Base-by-base conservation (phyloP, 2,888 invertebrate species). In the Trichopria drosophilae region DNA sequence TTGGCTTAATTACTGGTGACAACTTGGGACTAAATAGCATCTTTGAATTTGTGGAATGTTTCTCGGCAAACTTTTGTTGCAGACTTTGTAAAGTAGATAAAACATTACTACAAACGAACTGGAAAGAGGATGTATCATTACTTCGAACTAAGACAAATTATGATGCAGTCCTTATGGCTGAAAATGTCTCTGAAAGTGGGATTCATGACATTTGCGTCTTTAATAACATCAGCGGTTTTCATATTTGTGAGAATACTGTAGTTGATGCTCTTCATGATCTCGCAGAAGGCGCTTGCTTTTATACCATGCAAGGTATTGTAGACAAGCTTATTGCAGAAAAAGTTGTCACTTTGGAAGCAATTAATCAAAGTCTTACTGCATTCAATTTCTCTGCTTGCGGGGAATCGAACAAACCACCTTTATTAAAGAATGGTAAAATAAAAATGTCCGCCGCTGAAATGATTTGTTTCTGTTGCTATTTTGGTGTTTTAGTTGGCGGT, bases 231-330 rank as follows among this genome's bases (percentile, higher is more conserved):
- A 26, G 10, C 15, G 28, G 40, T 12, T 9, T 35, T 13, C 7
- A 55, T 29, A 43, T 51, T 3, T n/a, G 7, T 31, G n/a, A 26
- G 24, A 51, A 55, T 13, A 23, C 36, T 20, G 47, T 35, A 16
- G 34, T 55, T 3, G 51, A 55, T 34, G 22, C 28, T n/a, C 6
- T 55, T 22, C 54, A 54, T 29, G 54, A 54, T 19, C 4, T 42
- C 9, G 35, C 39, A 10, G 51, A 55, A 47, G 51, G 51, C 7
- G 41, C 23, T 15, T 48, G 51, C 13, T 13, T 15, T 7, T 42
- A 24, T 15, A 31, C 45, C 13, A 39, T 50, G 29, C 24, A 51
- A 18, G 41, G 32, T 13, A 31, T 51, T 26, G 19, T 46, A 9
- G 12, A 34, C 9, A 24, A 35, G 31, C 44, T 29, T 19, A 20